Conservation (phyloP, 1,140 invertebrate species). For the Thrips palmi region DNA sequence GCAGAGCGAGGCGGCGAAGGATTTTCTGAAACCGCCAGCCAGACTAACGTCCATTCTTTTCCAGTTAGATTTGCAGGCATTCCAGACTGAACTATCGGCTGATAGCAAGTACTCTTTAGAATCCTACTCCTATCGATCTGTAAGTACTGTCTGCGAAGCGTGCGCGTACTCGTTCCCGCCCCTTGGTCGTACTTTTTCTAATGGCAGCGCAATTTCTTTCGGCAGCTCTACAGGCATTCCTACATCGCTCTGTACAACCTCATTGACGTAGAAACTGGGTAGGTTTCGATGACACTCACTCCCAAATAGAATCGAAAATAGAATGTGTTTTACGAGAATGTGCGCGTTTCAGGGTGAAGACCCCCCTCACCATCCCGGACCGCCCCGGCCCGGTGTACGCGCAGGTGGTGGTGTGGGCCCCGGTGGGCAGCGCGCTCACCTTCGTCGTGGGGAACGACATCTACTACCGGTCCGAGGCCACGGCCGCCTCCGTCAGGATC, state of each 20-base stretch:
- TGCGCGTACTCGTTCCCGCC: too few species aligned
- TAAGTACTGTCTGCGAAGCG: too few species aligned
- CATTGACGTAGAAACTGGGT: slow-evolving; percentile 20
- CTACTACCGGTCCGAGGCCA: slow-evolving; percentile 38
- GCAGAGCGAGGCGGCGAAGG: too few species aligned
- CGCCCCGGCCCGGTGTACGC: slow-evolving; percentile 11
- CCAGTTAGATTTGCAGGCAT: too few species aligned
- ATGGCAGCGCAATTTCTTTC: too few species aligned
- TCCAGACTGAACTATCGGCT: too few species aligned
- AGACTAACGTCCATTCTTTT: too few species aligned
- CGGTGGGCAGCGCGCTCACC: slow-evolving; percentile 43
- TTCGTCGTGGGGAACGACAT: slow-evolving; percentile 71
- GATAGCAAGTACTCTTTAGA: too few species aligned
- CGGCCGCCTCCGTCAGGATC: slow-evolving; percentile 27
- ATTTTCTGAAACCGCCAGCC: too few species aligned
- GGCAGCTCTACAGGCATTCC: slow-evolving; percentile 31
- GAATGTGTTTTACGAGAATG: slow-evolving; percentile 8
- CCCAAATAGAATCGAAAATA: slow-evolving; percentile 5
- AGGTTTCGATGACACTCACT: slow-evolving; percentile 12
- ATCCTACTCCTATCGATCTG: too few species aligned
- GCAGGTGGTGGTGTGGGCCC: slow-evolving; percentile 37
- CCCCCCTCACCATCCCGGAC: slow-evolving; percentile 18
- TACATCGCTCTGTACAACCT: slow-evolving; percentile 19
- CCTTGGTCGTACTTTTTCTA: too few species aligned
- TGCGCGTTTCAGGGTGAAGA: slow-evolving; percentile 11